These are phyloP conservation scores for Channa argus DNA, from an alignment of 2,113 vertebrate species.

Conservation along the genomic window DNA sequence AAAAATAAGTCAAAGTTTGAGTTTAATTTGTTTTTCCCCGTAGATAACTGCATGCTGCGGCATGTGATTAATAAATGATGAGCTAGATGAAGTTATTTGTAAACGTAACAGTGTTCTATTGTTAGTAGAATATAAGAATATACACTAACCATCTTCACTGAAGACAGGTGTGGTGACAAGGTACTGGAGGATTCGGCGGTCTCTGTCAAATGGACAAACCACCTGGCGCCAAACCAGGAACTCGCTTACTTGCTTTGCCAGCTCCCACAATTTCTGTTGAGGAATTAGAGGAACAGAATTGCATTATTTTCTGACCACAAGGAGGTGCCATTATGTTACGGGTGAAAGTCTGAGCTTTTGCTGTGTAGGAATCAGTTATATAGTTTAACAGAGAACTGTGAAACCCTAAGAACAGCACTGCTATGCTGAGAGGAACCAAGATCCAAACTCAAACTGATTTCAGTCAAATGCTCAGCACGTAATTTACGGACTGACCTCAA, in stretches of 20 bases:
- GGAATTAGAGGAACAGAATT: background rate
- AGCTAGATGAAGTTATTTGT: background rate
- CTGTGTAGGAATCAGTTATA: background rate
- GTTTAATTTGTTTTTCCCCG: background rate
- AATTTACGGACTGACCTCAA: constrained; percentile 85
- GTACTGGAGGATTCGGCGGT: constrained; percentile 92
- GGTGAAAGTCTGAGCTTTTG: background rate
- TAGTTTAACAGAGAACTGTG: background rate
- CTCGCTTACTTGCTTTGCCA: constrained; percentile 95
- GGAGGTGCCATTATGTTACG: constrained; percentile 28
- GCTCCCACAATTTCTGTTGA: constrained; percentile 95
- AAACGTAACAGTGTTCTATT: too few relatives aligned
- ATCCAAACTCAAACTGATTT: too few relatives aligned
- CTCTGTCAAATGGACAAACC: constrained; percentile 93
- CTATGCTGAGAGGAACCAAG: too few relatives aligned
- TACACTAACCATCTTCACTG: constrained; percentile 89
- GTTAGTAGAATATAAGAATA: background rate
- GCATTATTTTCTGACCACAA: constrained; percentile 33
- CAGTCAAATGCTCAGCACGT: background rate
- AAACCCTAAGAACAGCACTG: too few relatives aligned
- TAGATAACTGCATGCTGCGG: too few relatives aligned
- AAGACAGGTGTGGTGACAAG: constrained; percentile 92
- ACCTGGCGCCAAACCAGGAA: constrained; percentile 97
- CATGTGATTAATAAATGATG: background rate
- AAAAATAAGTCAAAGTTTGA: constrained; percentile 31